Evolutionary conservation across 2,888 invertebrate genomes (phyloP), one percentile per base, ranked within the genome.

Genomic region (Piscicola geometra): DNA sequence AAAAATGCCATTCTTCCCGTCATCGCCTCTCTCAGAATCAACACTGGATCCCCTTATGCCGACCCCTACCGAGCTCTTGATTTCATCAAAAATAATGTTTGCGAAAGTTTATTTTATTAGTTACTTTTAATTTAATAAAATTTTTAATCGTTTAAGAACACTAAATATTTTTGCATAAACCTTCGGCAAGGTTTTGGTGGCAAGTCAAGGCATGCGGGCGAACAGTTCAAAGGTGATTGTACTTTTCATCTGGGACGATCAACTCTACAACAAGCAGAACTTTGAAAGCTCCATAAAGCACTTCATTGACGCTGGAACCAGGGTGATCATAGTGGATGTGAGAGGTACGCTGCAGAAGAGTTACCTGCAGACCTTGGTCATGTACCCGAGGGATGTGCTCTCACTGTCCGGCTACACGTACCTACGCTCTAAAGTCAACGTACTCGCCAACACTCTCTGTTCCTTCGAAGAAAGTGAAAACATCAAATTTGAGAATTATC

Each of bases 61-160:
- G 73, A 76, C 30, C 76, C 76, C 0, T 35, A 64, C n/a, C 64
- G 67, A 36, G 76, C 73, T 0, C 66, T 76, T 25, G 30, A 33
- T 2, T 25, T 52, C 50, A 41, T 47, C 28, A 36, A 47, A 12
- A 56, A 56, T 9, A 64, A 73, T 33, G 73, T 73, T 70, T 5
- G 47, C 30, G 35, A n/a, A 9, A 9, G 41, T 15, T 41, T 41
- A 5, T 9, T 41, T 64, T 15, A 25, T 64, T 64, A 12, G 30
- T 15, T 15, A n/a, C n/a, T 64, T 9, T 64, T 28, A 18, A 9
- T 15, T 64, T 64, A 64, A 64, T 64, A 15, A 64, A 64, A 12
- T 3, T 41, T 70, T 70, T 3, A 35, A n/a, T 35, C 15, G 28
- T 35, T 35, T n/a, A n/a, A 25, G 3, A 21, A 28, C 32, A 1